These are phyloP conservation scores for Steinernema feltiae DNA, from an alignment of 1,140 invertebrate species.

Conservation along the genomic window DNA sequence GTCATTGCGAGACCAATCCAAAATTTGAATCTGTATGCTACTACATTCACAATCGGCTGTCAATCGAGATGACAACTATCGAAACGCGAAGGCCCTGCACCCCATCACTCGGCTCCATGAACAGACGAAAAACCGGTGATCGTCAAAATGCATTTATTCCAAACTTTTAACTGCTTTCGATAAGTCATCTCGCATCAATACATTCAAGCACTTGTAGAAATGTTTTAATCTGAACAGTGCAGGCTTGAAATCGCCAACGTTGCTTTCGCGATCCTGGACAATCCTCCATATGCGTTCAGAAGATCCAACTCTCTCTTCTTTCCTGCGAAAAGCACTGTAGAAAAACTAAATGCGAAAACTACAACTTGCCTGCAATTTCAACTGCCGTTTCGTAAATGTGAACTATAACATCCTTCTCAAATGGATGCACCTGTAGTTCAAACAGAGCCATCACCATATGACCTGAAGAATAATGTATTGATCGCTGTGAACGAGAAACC, in stretches of 20 bases:
- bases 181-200: not conserved
- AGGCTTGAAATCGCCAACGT: not conserved
- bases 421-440: not conserved
- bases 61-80: no score
- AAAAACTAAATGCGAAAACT: not conserved
- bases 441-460: not conserved
- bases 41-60: no score
- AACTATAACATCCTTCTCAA: not conserved
- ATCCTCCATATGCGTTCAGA: not conserved
- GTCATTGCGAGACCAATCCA: no score
- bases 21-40: no score
- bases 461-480: not conserved
- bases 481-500: not conserved
- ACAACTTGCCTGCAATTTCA: not conserved
- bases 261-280: not conserved
- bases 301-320: not conserved
- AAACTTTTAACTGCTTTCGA: not conserved
- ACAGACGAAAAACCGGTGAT: not conserved
- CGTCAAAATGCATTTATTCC: not conserved
- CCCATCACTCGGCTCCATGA: no score
- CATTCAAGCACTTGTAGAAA: conserved; percentile 2
- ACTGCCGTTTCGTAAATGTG: not conserved
- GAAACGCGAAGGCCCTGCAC: no score
- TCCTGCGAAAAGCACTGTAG: not conserved
- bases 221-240: not conserved